A percentile compares a stretch with the other conserved stretches of the same genome.
Conservation (phyloP, 2,113 vertebrate genomes). For the Heterotis niloticus region DNA sequence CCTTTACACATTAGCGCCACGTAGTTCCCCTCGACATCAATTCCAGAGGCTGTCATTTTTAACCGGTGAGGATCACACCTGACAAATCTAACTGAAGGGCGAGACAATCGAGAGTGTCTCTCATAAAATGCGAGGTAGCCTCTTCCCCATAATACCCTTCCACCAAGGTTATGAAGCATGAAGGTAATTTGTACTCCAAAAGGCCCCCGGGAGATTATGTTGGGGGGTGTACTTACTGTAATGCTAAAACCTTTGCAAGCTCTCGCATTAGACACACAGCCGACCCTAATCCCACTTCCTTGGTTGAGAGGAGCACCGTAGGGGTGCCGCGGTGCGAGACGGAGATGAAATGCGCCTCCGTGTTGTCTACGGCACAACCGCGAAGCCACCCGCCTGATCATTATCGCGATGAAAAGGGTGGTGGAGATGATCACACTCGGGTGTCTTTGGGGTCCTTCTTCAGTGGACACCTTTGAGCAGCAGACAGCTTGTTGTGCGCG, state of each 20-base stretch:
- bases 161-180: conserved; percentile 12
- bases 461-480: too few species aligned
- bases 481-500: background rate
- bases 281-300: background rate
- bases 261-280: background rate
- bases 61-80: background rate
- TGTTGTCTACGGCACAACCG: background rate
- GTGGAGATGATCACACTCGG: background rate
- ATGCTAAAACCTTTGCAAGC: conserved; percentile 2
- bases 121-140: conserved; percentile 19
- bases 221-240: background rate
- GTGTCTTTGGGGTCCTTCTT: background rate
- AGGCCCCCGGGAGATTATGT: conserved; percentile 6
- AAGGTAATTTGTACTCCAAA: conserved; percentile 18
- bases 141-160: background rate
- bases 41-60: background rate
- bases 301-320: background rate
- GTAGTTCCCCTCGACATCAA: background rate
- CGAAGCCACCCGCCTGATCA: background rate
- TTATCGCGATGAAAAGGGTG: too few species aligned
- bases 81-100: background rate
- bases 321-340: background rate
- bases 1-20: background rate
- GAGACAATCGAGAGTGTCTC: background rate
- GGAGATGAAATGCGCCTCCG: background rate